Conservation (phyloP, 2,888 invertebrate genomes). For the Chironomus riparius region DNA sequence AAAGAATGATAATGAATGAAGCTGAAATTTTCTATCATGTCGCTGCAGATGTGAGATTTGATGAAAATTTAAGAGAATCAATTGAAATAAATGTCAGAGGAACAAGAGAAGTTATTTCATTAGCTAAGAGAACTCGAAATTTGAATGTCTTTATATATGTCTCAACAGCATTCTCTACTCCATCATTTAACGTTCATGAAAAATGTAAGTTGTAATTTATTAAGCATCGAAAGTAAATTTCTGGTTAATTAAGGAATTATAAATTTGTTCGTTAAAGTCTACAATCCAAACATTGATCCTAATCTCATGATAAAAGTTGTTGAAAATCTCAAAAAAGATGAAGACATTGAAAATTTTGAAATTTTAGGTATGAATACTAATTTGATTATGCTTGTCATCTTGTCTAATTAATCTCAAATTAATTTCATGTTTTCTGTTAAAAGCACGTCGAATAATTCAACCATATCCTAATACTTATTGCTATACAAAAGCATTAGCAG, state of each 20-base stretch:
- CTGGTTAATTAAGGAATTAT: neutral
- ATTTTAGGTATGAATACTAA: neutral
- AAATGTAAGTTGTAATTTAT: neutral
- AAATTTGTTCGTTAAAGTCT: conserved; percentile 30
- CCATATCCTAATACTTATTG: conserved; percentile 34
- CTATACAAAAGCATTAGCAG: conserved; percentile 33
- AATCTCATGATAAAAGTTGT: conserved; percentile 31
- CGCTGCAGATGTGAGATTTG: conserved; percentile 33
- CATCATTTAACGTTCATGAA: neutral
- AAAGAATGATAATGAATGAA: conserved; percentile 30
- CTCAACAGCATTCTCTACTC: conserved; percentile 33
- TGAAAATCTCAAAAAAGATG: conserved; percentile 28
- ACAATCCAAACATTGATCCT: conserved; percentile 32
- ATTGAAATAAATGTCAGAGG: conserved; percentile 32
- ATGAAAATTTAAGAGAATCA: conserved; percentile 31
- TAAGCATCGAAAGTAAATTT: neutral
- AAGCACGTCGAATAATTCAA: conserved; percentile 30
- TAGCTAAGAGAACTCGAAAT: conserved; percentile 29
- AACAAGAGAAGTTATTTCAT: conserved; percentile 32
- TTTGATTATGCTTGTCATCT: no score
- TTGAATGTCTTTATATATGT: conserved; percentile 31
- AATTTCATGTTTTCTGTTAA: conserved; percentile 14
- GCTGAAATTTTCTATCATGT: conserved; percentile 33
- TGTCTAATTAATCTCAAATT: neutral
- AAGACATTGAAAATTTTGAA: conserved; percentile 20